Evolutionary conservation across 2,888 invertebrate species (phyloP).

Genomic region (Lepidocyrtoides sp.): DNA sequence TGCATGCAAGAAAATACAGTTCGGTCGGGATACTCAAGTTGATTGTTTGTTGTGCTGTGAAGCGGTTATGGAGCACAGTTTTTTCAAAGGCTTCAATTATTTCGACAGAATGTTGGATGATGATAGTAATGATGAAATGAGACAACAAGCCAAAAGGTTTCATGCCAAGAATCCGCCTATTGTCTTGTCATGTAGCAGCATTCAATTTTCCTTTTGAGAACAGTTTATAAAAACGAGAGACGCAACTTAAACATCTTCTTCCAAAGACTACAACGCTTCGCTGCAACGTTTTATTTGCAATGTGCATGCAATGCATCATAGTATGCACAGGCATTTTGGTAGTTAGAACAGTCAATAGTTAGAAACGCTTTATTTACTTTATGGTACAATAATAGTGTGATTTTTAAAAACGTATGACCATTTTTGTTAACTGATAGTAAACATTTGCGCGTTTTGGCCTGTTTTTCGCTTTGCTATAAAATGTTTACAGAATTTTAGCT

Average conservation of each 20-base stretch:
- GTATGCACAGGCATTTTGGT: too few relatives aligned
- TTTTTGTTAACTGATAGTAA: neutral
- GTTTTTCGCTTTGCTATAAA: neutral
- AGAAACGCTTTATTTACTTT: too few relatives aligned
- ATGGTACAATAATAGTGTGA: neutral
- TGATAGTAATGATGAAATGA: slow-evolving; percentile 38
- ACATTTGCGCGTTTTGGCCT: neutral
- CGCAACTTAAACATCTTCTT: slow-evolving; percentile 21
- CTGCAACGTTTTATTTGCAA: too few relatives aligned
- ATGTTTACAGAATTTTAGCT: neutral
- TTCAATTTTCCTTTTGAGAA: slow-evolving; percentile 56
- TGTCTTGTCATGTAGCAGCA: slow-evolving; percentile 56
- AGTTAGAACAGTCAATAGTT: too few relatives aligned
- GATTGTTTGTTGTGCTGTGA: neutral
- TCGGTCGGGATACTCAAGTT: neutral
- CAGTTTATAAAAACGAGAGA: slow-evolving; percentile 37
- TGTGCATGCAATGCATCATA: too few relatives aligned
- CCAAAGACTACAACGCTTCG: neutral
- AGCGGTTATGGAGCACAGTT: neutral
- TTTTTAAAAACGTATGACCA: neutral
- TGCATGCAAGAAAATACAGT: neutral
- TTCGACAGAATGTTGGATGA: slow-evolving; percentile 42
- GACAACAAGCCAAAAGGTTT: slow-evolving; percentile 54
- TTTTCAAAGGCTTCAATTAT: neutral
- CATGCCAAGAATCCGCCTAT: slow-evolving; percentile 69